A percentile compares a stretch with the other conserved stretches of the same genome.
These are phyloP conservation scores for Epirrhoe tristata DNA, from an alignment of 2,888 invertebrate genomes.

Conservation along the genomic window DNA sequence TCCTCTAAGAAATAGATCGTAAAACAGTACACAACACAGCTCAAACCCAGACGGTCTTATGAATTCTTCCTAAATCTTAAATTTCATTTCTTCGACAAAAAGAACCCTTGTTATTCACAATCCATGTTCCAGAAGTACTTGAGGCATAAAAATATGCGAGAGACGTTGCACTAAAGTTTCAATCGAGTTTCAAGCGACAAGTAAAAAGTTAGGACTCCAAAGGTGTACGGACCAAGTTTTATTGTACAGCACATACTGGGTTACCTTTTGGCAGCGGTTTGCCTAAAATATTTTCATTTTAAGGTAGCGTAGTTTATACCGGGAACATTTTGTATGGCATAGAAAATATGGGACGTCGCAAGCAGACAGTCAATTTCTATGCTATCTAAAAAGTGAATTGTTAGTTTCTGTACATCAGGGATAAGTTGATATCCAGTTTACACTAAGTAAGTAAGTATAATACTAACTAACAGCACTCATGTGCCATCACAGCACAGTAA, in stretches of 20 bases:
- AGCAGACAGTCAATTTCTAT: neutral
- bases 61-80: neutral
- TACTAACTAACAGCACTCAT: too few species aligned
- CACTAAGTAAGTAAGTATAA: too few species aligned
- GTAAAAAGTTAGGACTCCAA: slow-evolving; percentile 38
- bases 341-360: neutral
- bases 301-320: neutral
- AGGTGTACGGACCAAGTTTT: slow-evolving; percentile 44
- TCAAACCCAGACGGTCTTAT: neutral
- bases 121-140: slow-evolving; percentile 30
- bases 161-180: slow-evolving; percentile 45
- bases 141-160: slow-evolving; percentile 44
- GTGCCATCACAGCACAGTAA: too few species aligned
- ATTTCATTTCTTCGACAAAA: neutral
- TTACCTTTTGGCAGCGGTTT: slow-evolving; percentile 36
- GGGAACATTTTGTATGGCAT: neutral
- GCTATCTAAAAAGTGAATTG: neutral
- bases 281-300: slow-evolving; percentile 30
- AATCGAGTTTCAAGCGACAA: slow-evolving; percentile 47
- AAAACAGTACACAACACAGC: neutral
- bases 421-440: too few species aligned
- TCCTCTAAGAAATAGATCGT: too few species aligned
- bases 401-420: neutral
- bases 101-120: slow-evolving; percentile 32
- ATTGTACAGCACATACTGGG: slow-evolving; percentile 36